Conservation (phyloP, 1,140 invertebrate species). For the Pseudomyrmex cubaensis region DNA sequence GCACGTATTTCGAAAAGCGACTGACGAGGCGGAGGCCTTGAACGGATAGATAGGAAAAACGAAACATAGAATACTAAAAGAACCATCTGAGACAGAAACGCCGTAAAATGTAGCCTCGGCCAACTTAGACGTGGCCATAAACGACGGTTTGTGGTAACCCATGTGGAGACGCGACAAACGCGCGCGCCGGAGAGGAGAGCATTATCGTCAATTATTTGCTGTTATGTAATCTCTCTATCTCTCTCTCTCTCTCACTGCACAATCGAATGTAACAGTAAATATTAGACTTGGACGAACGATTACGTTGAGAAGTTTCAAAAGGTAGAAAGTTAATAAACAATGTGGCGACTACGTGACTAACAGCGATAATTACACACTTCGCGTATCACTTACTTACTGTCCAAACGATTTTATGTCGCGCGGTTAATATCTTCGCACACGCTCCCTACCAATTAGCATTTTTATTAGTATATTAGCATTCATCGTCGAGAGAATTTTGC, state of each 20-base stretch:
- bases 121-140: conserved; percentile 83
- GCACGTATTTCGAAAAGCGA: conserved; percentile 44
- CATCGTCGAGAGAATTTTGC: too few relatives aligned
- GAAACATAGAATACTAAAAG: conserved; percentile 77
- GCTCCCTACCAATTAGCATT: too few relatives aligned
- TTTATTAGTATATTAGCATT: too few relatives aligned
- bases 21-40: conserved; percentile 77
- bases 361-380: conserved; percentile 1
- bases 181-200: conserved; percentile 47
- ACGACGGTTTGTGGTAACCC: conserved; percentile 72
- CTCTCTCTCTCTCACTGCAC: conserved; percentile 27
- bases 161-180: conserved; percentile 41
- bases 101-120: conserved; percentile 84
- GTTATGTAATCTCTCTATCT: conserved; percentile 69
- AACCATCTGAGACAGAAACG: conserved; percentile 82
- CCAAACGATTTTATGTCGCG: too few relatives aligned
- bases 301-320: conserved; percentile 30
- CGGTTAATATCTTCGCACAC: too few relatives aligned
- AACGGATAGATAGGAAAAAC: conserved; percentile 78
- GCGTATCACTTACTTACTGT: background rate
- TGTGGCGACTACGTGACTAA: background rate
- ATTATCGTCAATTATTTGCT: conserved; percentile 42
- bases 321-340: conserved; percentile 40
- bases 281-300: background rate
- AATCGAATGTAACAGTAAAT: conserved; percentile 56